These are phyloP conservation scores for Scaptomyza tumidula DNA, from an alignment of 2,888 invertebrate genomes.

Conservation along the genomic window DNA sequence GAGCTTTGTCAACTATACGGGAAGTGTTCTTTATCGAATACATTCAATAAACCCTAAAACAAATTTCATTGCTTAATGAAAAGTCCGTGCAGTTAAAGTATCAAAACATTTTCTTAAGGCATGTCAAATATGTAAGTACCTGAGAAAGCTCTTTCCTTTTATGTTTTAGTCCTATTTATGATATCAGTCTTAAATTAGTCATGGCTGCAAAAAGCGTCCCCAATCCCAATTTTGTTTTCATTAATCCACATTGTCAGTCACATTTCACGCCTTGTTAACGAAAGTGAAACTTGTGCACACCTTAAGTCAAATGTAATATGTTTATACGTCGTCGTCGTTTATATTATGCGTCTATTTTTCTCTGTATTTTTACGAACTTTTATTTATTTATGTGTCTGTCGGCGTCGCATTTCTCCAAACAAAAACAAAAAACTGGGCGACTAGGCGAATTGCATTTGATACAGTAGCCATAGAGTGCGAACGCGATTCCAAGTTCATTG, in stretches of 20 bases:
- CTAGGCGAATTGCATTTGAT: conserved; percentile 50
- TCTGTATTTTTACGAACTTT: conserved; percentile 11
- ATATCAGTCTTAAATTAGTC: neutral
- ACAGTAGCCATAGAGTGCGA: conserved; percentile 19
- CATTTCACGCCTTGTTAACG: conserved; percentile 45
- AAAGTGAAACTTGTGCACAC: conserved; percentile 61
- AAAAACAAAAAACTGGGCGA: conserved; percentile 49
- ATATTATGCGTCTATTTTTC: conserved; percentile 38
- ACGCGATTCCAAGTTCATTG: conserved; percentile 68
- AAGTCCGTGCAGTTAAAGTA: no score
- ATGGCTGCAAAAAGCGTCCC: neutral
- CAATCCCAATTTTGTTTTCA: neutral
- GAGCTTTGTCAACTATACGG: conserved; percentile 15
- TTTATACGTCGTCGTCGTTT: conserved; percentile 28
- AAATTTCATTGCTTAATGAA: neutral
- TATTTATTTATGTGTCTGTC: conserved; percentile 64
- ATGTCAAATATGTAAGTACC: no score
- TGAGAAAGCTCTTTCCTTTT: no score
- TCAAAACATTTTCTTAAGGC: no score
- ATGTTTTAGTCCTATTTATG: no score
- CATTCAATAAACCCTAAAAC: no score
- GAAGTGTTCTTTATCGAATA: conserved; percentile 6
- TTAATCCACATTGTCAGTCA: conserved; percentile 28
- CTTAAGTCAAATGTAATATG: conserved; percentile 44
- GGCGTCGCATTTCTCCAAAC: conserved; percentile 69